Evolutionary conservation across 2,888 invertebrate genomes (phyloP).

Genomic region (Orthonychiurus folsomi): DNA sequence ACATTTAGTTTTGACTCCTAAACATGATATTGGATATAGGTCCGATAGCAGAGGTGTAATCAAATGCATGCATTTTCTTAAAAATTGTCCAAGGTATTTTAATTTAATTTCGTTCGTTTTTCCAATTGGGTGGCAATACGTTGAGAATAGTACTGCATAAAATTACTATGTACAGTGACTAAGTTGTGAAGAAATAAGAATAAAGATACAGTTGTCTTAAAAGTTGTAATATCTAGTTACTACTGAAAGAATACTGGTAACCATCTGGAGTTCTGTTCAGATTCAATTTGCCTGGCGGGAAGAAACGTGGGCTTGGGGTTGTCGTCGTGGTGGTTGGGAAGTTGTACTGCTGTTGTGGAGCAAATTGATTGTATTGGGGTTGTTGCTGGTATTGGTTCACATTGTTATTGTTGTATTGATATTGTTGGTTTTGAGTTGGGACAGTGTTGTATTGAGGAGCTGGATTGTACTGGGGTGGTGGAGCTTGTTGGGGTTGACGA

Average conservation of each 20-base stretch:
- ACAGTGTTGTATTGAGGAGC: constrained; percentile 16
- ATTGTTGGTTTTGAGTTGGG: constrained; percentile 40
- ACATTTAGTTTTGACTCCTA: too few species aligned
- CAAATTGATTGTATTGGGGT: constrained; percentile 41
- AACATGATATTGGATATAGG: too few species aligned
- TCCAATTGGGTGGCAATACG: too few species aligned
- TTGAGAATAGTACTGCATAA: too few species aligned
- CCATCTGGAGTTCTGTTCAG: constrained; percentile 80
- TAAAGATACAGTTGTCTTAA: too few species aligned
- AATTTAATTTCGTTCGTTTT: too few species aligned
- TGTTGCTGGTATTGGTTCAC: too few species aligned
- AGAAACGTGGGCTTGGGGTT: constrained; percentile 63
- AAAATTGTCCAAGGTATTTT: too few species aligned
- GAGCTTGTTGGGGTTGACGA: constrained; percentile 48
- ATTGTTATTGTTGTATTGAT: constrained; percentile 47
- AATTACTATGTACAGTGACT: too few species aligned
- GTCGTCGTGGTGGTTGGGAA: constrained; percentile 53
- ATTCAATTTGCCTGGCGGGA: constrained; percentile 75
- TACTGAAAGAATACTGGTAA: constrained; percentile 68
- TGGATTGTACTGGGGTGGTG: constrained; percentile 19
- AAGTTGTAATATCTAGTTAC: constrained; percentile 26
- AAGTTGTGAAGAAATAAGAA: too few species aligned
- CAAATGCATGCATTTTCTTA: too few species aligned
- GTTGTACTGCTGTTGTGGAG: constrained; percentile 32
- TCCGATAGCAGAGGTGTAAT: too few species aligned